Percentiles rank a stretch among this genome's conserved stretches.
Conservation (phyloP, 1,140 invertebrate species). For the Telenomus remus region DNA sequence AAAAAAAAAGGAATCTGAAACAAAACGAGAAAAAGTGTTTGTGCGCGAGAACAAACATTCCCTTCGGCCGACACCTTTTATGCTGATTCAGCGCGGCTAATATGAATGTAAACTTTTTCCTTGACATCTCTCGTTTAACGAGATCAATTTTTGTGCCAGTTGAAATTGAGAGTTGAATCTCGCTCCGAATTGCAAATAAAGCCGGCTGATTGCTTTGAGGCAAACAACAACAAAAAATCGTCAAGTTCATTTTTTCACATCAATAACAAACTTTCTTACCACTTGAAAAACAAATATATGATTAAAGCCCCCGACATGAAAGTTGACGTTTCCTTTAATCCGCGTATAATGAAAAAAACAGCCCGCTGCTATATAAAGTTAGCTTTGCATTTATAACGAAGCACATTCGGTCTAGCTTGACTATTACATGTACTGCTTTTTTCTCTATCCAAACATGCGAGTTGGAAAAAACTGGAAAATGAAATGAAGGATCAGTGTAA, state of each 20-base stretch:
- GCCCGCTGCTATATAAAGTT: conserved; percentile 10
- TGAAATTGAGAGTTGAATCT: too few species aligned
- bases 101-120: not conserved
- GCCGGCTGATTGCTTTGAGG: not conserved
- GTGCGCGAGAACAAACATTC: too few species aligned
- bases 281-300: conserved; percentile 12
- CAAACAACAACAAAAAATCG: not conserved
- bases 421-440: conserved; percentile 24
- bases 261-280: conserved; percentile 20
- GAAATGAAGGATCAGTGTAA: not conserved
- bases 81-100: not conserved
- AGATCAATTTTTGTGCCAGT: too few species aligned
- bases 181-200: not conserved
- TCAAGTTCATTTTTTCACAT: not conserved
- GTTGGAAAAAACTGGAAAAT: not conserved
- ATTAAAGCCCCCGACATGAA: conserved; percentile 13
- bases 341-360: conserved; percentile 34
- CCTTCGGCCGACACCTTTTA: not conserved
- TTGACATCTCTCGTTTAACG: too few species aligned
- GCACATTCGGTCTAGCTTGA: conserved; percentile 11
- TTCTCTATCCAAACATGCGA: conserved; percentile 4
- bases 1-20: conserved; percentile 8
- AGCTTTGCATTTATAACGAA: conserved; percentile 42
- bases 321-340: conserved; percentile 22
- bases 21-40: conserved; percentile 8